Evolutionary conservation across 2,888 invertebrate species (phyloP), one percentile per base, ranked within the genome.

Genomic region (Odontocerum albicorne): DNA sequence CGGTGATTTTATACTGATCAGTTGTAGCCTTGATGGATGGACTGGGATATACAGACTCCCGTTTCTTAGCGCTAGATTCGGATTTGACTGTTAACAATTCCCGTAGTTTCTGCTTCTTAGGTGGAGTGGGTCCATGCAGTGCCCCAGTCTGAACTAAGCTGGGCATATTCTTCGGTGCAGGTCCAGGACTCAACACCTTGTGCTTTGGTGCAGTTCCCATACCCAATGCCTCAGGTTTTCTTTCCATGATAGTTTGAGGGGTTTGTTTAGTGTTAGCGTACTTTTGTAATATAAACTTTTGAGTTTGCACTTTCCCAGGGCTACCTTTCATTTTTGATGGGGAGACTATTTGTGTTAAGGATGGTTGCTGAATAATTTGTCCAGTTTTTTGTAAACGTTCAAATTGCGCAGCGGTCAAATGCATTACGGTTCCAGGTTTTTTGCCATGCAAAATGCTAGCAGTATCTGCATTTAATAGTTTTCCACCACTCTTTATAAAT

Each of bases 301-400:
- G 56, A 36, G 50, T 49, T 20, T 49, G 54, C 10, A 51, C 22
- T 38, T 55, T 62, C 19, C 45, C 54, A 3, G 51, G 50, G 32
- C 20, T 53, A 38, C 36, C 50, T 50, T 57, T 59, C 33, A 19
- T 72, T 64, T 15, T 70, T 67, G 17, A 72, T 67, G 8, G 71
- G 64, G 60, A 73, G 74, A 44, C 20, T 15, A 51, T 47, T 32
- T 49, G 55, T n/a, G 32, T 39, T 4, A 66, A 57, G 1, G 68
- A 56, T 1, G 68, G 62, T 63, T 73, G 75, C 47, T 74, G 73
- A 32, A 77, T 68, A 19, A 78, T 73, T 65, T 77, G 77, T 0
- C 78, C 77, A 1, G 76, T 76, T 50, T 74, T 66, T 62, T 77
- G 75, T 58, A 78, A 64, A 63, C 77, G 76, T 61, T 78, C 76